Percentiles rank a stretch among this genome's conserved stretches.
phyloP scores from a whole-genome alignment of 2,797 vertebrate genomes.

The Etheostoma nigrum region DNA sequence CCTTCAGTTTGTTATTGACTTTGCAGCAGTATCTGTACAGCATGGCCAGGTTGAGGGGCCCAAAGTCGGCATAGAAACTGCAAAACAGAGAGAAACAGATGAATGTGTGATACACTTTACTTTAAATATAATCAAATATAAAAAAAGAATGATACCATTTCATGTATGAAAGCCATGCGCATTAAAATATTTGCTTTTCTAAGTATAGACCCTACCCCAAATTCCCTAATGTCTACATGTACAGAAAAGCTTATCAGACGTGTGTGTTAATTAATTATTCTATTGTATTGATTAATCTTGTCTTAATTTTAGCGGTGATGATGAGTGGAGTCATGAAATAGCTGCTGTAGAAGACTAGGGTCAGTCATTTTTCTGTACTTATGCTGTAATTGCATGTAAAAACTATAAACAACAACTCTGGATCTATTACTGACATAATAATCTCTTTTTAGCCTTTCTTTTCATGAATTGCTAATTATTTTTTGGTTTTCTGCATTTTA shows the following conservation, averaged over 20 bases:
- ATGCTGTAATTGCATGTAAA: too few relatives aligned
- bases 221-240: neutral
- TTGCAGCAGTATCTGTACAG: conserved; percentile 95
- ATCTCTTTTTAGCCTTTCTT: neutral
- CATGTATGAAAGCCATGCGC: neutral
- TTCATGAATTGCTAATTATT: neutral
- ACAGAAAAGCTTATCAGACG: neutral
- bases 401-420: too few relatives aligned
- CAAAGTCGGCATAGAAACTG: conserved; percentile 97
- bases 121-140: neutral
- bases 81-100: conserved; percentile 29
- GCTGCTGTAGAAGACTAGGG: too few relatives aligned
- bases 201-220: neutral
- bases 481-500: neutral
- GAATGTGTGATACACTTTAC: neutral
- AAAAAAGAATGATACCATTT: neutral
- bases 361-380: too few relatives aligned
- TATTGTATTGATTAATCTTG: too few relatives aligned
- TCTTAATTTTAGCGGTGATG: too few relatives aligned
- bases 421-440: neutral
- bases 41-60: conserved; percentile 93
- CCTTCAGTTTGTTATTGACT: conserved; percentile 95
- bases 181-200: too few relatives aligned
- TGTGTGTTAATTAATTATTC: neutral
- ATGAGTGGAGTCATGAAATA: too few relatives aligned